These are phyloP conservation scores for Drosophila sp. DNA, from an alignment of 1,140 invertebrate genomes.

Conservation along the genomic window DNA sequence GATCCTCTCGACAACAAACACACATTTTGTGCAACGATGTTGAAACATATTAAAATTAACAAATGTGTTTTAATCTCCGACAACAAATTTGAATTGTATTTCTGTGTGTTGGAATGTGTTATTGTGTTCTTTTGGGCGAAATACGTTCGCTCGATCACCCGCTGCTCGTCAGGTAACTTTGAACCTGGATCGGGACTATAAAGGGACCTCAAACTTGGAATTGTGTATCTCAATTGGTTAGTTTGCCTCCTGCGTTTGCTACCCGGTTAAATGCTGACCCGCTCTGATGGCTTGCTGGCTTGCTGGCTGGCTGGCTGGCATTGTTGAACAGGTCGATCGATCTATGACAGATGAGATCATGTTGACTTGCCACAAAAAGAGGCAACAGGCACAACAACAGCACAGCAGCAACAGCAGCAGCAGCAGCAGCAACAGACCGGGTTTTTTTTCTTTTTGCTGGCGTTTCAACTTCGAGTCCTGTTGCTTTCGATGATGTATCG, in stretches of 20 bases:
- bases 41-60: conserved; percentile 82
- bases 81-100: conserved; percentile 79
- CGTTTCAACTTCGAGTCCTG: conserved; percentile 68
- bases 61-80: conserved; percentile 81
- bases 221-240: conserved; percentile 16
- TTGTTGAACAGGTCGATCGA: conserved; percentile 82
- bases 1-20: conserved; percentile 6
- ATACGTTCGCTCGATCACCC: conserved; percentile 57
- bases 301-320: conserved; percentile 26
- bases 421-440: conserved; percentile 14
- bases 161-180: conserved; percentile 61
- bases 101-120: conserved; percentile 17
- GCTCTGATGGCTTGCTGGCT: conserved; percentile 31
- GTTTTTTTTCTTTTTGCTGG: conserved; percentile 42
- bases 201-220: conserved; percentile 3
- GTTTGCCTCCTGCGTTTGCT: conserved; percentile 58
- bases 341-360: conserved; percentile 83
- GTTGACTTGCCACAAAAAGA: conserved; percentile 80
- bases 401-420: conserved; percentile 37
- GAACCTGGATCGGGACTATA: neutral
- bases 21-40: conserved; percentile 65
- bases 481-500: conserved; percentile 81
- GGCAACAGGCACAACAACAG: conserved; percentile 33
- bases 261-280: conserved; percentile 63
- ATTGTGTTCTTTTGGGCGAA: conserved; percentile 56